Percentiles rank a stretch among this genome's conserved stretches.
phyloP scores from a whole-genome alignment of 2,113 vertebrate genomes.

The Solea solea region DNA sequence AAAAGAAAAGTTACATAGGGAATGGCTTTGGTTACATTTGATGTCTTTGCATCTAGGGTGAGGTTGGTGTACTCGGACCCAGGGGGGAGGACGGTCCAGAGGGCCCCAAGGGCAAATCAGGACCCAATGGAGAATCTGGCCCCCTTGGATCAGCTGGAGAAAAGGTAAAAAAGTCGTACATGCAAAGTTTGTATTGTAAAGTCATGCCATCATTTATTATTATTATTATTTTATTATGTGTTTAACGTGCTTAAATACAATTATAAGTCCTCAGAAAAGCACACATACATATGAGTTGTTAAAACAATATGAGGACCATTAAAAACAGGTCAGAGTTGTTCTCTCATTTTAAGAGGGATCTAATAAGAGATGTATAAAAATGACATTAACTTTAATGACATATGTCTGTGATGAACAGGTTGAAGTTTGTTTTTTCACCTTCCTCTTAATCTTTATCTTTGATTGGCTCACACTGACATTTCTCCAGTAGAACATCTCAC shows the following conservation, averaged over 20 bases:
- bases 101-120: conserved; percentile 94
- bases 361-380: not conserved
- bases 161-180: conserved; percentile 82
- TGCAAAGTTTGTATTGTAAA: not conserved
- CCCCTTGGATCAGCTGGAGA: conserved; percentile 90
- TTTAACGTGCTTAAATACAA: too few relatives aligned
- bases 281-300: not conserved
- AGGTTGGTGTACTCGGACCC: conserved; percentile 85
- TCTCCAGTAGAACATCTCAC: conserved; percentile 5
- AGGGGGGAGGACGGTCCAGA: conserved; percentile 97
- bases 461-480: conserved; percentile 27
- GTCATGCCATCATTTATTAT: not conserved
- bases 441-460: conserved; percentile 8
- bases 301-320: not conserved
- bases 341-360: not conserved
- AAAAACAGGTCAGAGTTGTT: not conserved
- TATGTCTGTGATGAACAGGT: not conserved
- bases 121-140: conserved; percentile 90
- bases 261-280: too few relatives aligned
- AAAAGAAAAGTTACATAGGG: not conserved
- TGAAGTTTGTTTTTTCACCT: conserved; percentile 10
- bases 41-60: conserved; percentile 82
- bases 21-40: not conserved
- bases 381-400: conserved; percentile 2
- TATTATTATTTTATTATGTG: not conserved